Evolutionary conservation across 2,113 vertebrate species (phyloP), one percentile per base, ranked within the genome.

Genomic region (Eidolon helvum): DNA sequence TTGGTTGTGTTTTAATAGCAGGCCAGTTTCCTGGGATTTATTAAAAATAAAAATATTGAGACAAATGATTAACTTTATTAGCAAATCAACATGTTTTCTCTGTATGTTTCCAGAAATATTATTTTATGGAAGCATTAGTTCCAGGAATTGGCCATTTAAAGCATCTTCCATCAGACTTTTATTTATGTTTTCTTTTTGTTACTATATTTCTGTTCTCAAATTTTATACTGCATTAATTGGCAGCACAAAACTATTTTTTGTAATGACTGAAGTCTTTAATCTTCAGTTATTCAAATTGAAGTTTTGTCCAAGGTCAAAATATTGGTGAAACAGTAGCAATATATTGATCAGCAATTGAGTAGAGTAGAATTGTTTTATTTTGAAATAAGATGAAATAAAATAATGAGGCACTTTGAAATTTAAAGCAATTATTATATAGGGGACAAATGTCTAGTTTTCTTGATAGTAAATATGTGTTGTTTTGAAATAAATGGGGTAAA

Each of bases 41-140:
- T 91, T 80, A 61, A 77, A 65, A 86, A 43, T 85, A 69, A 93
- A 85, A 75, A 38, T 68, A 77, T 66, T 55, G n/a, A 86, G 10
- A 50, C 8, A 95, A 72, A 77, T 80, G 30, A 71, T 92, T 94
- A 92, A 82, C 30, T 91, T 83, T 89, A 85, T 65, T 72, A 87
- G 15, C 66, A 91, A 91, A 74, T 85, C 48, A 80, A 82, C 2
- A 90, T 48, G 33, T 87, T 93, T 77, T 80, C 53, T 2, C 68
- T 26, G 26, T 53, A n/a, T 10, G 5, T 83, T 91, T 91, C 24
- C 40, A 85, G 45, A 78, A 87, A 6, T 38, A 75, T 38, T 71
- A 80, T 80, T 94, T 94, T 79, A 35, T 74, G 33, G 38, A 92
- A 63, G 14, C n/a, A 65, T 74, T 89, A 16, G 18, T 72, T 68